Evolutionary conservation across 2,797 vertebrate genomes (phyloP).

Genomic region (Ataeniobius toweri): DNA sequence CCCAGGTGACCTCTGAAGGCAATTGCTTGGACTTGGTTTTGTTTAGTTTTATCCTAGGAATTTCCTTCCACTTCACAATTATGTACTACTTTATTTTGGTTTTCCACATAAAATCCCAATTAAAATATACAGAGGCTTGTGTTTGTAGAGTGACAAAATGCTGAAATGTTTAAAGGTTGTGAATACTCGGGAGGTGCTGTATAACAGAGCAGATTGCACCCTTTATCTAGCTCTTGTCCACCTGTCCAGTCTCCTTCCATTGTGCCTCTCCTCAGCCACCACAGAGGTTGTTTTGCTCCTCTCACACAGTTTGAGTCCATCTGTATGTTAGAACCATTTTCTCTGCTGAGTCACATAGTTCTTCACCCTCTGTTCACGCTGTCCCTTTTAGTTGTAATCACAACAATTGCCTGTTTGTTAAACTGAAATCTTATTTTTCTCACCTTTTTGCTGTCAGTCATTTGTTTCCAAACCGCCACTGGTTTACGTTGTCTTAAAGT

Average conservation of each 20-base stretch:
- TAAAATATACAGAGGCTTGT: neutral
- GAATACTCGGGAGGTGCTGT: neutral
- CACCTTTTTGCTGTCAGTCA: no score
- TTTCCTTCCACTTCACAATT: neutral
- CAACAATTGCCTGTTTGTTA: neutral
- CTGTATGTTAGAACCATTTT: neutral
- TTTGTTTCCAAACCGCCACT: no score
- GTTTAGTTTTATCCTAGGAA: neutral
- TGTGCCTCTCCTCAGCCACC: constrained; percentile 29
- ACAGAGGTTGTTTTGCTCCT: constrained; percentile 37
- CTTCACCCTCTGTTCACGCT: neutral
- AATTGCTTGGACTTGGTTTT: neutral
- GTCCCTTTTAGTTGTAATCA: neutral
- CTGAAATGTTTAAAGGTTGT: neutral
- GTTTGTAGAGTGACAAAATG: neutral
- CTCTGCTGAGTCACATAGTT: neutral
- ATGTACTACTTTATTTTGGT: neutral
- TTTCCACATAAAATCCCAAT: neutral
- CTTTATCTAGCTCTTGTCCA: constrained; percentile 25
- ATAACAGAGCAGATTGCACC: constrained; percentile 38
- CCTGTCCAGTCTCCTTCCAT: constrained; percentile 52
- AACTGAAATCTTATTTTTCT: no score
- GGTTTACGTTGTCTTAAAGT: no score
- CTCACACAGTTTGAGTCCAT: constrained; percentile 27
- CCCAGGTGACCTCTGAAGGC: neutral